Percentiles rank a stretch among this genome's conserved stretches.
phyloP scores from a whole-genome alignment of 1,140 invertebrate genomes.

The Drosophila equinoxialis region DNA sequence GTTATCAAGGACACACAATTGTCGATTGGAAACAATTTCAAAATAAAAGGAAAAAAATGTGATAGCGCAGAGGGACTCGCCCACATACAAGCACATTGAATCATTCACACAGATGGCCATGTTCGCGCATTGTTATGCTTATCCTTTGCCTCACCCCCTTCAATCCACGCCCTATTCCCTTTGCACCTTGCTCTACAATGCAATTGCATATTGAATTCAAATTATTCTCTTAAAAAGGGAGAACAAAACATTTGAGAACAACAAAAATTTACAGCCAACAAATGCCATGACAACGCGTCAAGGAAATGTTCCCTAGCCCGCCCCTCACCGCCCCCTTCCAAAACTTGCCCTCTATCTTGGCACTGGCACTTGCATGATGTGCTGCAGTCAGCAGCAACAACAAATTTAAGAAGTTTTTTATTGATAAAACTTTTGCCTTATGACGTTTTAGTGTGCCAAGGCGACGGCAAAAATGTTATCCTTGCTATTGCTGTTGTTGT shows the following conservation, averaged over 20 bases:
- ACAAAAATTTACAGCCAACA: slow-evolving; percentile 35
- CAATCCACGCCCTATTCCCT: slow-evolving; percentile 7
- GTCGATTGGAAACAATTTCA: slow-evolving; percentile 65
- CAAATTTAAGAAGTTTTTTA: slow-evolving; percentile 59
- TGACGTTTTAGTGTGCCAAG: slow-evolving; percentile 53
- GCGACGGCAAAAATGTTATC: slow-evolving; percentile 52
- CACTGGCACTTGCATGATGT: slow-evolving; percentile 44
- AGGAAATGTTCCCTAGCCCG: slow-evolving; percentile 3
- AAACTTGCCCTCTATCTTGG: background rate
- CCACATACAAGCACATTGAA: slow-evolving; percentile 23
- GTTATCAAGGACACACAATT: slow-evolving; percentile 50
- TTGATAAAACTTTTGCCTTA: slow-evolving; percentile 70
- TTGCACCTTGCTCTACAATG: slow-evolving; percentile 34
- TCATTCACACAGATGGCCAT: slow-evolving; percentile 12
- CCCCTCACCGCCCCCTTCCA: background rate
- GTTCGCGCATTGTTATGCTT: slow-evolving; percentile 22
- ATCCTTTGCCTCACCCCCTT: background rate
- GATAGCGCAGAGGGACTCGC: slow-evolving; percentile 42
- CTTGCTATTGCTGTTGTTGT: slow-evolving; percentile 10
- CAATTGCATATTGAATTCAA: slow-evolving; percentile 63
- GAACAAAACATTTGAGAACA: background rate
- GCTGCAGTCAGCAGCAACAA: slow-evolving; percentile 22
- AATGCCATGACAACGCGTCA: slow-evolving; percentile 58
- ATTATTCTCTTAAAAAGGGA: no score
- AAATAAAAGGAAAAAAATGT: slow-evolving; percentile 50